Base-by-base conservation (phyloP, 2,113 vertebrate genomes). In the Octodon degus region DNA sequence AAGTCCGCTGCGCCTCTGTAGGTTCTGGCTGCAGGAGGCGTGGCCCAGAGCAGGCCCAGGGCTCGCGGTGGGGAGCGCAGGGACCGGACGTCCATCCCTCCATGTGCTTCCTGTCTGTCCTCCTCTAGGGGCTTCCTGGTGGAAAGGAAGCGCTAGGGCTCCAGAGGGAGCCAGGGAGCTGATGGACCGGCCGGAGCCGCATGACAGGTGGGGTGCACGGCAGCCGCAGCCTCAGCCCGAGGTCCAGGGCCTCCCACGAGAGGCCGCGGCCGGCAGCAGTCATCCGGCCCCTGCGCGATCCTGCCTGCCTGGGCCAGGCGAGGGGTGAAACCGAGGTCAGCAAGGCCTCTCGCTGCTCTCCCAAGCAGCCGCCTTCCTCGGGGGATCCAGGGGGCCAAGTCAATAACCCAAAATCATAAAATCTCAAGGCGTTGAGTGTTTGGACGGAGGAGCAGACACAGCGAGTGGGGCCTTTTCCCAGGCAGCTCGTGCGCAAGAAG, bases 391-490 rank as follows among this genome's bases (percentile, higher is more conserved):
- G 89, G 95, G 92, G 96, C 97, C 97, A 97, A 97, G 93, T 96
- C 93, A 97, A 96, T 96, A 97, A 97, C 87, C 34, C 50, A 13
- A 96, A 96, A 93, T 95, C 97, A 90, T 98, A 98, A 98, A 98
- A 93, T 87, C 90, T 91, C 14, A 5, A 98, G 96, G 97, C 93
- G 92, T 79, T 97, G 97, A 98, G 40, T 10, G 53, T 72, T 96
- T 97, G 97, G 96, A 97, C 30, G 0, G 90, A 80, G 85, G 86
- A 95, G 76, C 96, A 96, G 97, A 95, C 93, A 5, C 53, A 3
- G 93, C 76, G 67, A 95, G 67, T 9, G 93, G 55, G 94, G 94
- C 97, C 87, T 96, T 93, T 97, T 97, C 96, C 94, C 96, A 94
- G 96, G 95, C 96, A 97, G 96, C 92, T 93, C 60, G 55, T 72